These are phyloP conservation scores for Chaetodon trifascialis DNA, from an alignment of 2,113 vertebrate species.

Conservation along the genomic window DNA sequence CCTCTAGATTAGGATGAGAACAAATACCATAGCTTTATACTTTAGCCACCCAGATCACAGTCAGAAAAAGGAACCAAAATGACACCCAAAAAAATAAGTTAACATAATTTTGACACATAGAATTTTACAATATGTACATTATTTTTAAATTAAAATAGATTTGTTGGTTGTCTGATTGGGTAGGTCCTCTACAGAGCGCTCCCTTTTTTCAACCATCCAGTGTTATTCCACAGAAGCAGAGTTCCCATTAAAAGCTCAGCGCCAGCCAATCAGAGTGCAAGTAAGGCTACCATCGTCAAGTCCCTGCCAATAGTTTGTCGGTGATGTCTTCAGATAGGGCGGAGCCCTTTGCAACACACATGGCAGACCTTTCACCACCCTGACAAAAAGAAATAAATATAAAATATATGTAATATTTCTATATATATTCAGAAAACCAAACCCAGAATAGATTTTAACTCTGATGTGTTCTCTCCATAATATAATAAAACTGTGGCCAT, in stretches of 20 bases:
- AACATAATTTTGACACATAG: slow-evolving; percentile 86
- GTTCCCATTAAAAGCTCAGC: slow-evolving; percentile 59
- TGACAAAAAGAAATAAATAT: slow-evolving; percentile 85
- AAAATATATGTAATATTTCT: slow-evolving; percentile 86
- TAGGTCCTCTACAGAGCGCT: slow-evolving; percentile 71
- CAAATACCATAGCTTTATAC: slow-evolving; percentile 73
- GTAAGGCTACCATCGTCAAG: slow-evolving; percentile 79
- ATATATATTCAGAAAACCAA: slow-evolving; percentile 85
- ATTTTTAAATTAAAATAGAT: slow-evolving; percentile 88
- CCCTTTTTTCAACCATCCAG: slow-evolving; percentile 54
- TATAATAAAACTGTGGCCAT: slow-evolving; percentile 73
- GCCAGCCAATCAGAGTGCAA: slow-evolving; percentile 77
- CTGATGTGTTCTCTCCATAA: slow-evolving; percentile 71
- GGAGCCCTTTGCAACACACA: slow-evolving; percentile 75
- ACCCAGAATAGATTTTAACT: slow-evolving; percentile 80
- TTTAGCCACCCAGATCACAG: slow-evolving; percentile 77
- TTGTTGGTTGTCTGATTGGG: slow-evolving; percentile 83
- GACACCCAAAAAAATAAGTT: slow-evolving; percentile 85
- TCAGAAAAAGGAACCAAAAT: slow-evolving; percentile 77
- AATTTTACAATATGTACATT: slow-evolving; percentile 90
- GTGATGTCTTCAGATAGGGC: slow-evolving; percentile 70
- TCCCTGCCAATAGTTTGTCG: slow-evolving; percentile 74
- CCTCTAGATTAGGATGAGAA: slow-evolving; percentile 70
- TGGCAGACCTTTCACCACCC: slow-evolving; percentile 77
- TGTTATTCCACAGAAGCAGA: slow-evolving; percentile 61